Percentiles rank a stretch among this genome's conserved stretches.
phyloP scores from a whole-genome alignment of 2,113 vertebrate species.

The Nicator chloris region DNA sequence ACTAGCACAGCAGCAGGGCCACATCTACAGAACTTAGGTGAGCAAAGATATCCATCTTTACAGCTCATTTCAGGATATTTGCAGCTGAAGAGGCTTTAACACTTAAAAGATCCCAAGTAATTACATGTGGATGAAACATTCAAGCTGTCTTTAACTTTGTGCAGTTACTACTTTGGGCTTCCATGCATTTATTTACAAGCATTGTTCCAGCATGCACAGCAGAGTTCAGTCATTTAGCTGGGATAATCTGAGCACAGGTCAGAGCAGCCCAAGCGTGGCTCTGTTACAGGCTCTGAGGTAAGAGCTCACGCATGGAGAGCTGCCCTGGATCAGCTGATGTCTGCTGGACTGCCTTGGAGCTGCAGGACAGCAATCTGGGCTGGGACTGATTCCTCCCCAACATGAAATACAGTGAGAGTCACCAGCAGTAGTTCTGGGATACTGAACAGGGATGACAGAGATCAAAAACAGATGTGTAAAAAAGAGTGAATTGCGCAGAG shows the following conservation, averaged over 20 bases:
- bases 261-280: background rate
- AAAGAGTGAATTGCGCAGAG: background rate
- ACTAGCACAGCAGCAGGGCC: background rate
- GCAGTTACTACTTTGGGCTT: background rate
- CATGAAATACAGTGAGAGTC: background rate
- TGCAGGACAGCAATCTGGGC: rapidly evolving
- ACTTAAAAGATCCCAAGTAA: background rate
- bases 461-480: background rate
- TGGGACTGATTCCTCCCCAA: background rate
- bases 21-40: background rate
- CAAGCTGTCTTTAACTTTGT: background rate
- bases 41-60: background rate
- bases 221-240: background rate
- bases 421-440: background rate
- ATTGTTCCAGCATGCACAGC: background rate
- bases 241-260: background rate
- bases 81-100: background rate
- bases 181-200: background rate
- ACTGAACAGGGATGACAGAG: background rate
- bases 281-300: background rate
- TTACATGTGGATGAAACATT: background rate
- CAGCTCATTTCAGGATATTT: background rate
- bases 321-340: background rate
- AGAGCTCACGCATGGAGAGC: background rate
- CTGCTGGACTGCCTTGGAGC: background rate